A percentile compares a stretch with the other conserved stretches of the same genome.
Evolutionary conservation across 2,797 vertebrate genomes (phyloP).

Genomic region (Gallinago solitaria): DNA sequence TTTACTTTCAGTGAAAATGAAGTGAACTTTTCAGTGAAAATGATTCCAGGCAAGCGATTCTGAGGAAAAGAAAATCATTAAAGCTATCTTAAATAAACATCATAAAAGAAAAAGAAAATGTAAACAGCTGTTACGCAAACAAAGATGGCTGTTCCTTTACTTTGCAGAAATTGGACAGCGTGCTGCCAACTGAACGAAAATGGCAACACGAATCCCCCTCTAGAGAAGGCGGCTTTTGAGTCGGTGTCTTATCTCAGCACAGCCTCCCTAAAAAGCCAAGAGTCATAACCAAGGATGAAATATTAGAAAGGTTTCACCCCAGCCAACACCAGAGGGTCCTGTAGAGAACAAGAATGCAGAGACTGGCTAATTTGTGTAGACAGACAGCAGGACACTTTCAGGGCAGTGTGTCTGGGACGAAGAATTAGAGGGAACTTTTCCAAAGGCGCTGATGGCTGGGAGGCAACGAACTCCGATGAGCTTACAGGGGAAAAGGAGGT

Average conservation of each 20-base stretch:
- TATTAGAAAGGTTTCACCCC: conserved; percentile 58
- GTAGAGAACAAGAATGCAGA: conserved; percentile 53
- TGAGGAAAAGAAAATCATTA: not conserved
- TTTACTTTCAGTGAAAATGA: conserved; percentile 13
- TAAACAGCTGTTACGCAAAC: not conserved
- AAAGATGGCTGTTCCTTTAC: not conserved
- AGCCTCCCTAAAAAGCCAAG: conserved; percentile 24
- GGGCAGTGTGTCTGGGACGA: conserved; percentile 47
- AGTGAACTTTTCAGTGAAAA: not conserved
- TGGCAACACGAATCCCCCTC: not conserved
- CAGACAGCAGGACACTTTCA: conserved; percentile 53
- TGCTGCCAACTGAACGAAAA: not conserved
- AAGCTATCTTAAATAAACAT: not conserved
- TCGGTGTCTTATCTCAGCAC: conserved; percentile 21
- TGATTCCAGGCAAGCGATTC: not conserved
- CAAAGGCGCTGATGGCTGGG: conserved; percentile 11
- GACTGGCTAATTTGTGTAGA: conserved; percentile 57
- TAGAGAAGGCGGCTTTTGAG: not conserved
- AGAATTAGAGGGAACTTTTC: conserved; percentile 50
- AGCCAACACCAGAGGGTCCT: conserved; percentile 59
- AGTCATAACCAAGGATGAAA: conserved; percentile 22
- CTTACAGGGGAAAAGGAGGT: not conserved
- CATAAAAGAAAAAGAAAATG: not conserved
- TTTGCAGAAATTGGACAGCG: not conserved
- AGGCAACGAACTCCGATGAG: not conserved